Conservation (phyloP, 2,797 vertebrate genomes). For the Halcyon smyrnensis region DNA sequence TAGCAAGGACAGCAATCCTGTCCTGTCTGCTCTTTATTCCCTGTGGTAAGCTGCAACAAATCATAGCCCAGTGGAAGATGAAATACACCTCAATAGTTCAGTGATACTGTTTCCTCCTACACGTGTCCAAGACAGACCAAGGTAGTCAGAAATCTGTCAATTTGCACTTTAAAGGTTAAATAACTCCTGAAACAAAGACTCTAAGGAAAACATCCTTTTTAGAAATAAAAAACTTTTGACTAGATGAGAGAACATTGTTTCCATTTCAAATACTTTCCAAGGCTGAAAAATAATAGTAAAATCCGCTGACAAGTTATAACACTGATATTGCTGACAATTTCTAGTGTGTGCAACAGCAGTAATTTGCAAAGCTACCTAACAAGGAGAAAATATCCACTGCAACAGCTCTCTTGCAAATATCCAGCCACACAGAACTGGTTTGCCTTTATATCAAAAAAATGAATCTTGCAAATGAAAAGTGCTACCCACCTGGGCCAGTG, state of each 20-base stretch:
- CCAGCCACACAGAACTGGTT: not conserved
- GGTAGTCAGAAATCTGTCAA: not conserved
- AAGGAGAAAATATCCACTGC: not conserved
- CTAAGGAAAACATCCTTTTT: not conserved
- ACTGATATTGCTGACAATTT: not conserved
- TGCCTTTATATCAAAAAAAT: not conserved
- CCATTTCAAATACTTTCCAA: not conserved
- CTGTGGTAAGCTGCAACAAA: not conserved
- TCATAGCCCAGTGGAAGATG: not conserved
- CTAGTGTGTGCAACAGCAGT: not conserved
- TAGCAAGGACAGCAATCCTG: not conserved
- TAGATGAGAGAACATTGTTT: not conserved
- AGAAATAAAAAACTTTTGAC: not conserved
- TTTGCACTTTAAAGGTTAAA: not conserved
- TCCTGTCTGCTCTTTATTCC: not conserved
- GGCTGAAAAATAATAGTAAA: not conserved
- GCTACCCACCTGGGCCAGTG: not conserved
- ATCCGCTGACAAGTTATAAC: not conserved
- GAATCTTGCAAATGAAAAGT: not conserved
- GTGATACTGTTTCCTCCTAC: not conserved
- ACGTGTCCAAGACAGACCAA: not conserved
- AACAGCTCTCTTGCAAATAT: not conserved
- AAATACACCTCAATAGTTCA: not conserved
- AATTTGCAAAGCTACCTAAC: not conserved
- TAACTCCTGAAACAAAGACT: not conserved